phyloP scores from a whole-genome alignment of 2,797 vertebrate genomes.

The Phaenicophaeus curvirostris region DNA sequence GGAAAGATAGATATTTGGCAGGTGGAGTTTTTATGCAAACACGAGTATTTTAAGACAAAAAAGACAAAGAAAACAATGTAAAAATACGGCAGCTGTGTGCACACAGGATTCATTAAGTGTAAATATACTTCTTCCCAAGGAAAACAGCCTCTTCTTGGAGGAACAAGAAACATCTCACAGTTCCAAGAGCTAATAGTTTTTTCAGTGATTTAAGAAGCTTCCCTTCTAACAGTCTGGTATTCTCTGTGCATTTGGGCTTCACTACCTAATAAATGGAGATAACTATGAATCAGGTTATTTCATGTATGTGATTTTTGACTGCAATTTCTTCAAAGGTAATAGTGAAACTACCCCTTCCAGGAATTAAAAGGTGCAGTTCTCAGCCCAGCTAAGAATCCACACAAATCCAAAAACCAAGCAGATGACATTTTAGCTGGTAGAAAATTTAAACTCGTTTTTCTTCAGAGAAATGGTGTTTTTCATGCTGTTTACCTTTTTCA shows the following conservation, averaged over 20 bases:
- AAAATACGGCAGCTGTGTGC: neutral
- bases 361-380: neutral
- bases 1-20: neutral
- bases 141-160: neutral
- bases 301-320: neutral
- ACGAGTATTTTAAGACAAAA: neutral
- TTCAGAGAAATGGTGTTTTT: neutral
- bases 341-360: neutral
- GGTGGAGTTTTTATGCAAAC: neutral
- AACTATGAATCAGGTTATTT: neutral
- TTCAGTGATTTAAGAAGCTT: neutral
- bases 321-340: neutral
- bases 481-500: neutral
- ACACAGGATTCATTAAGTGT: fast-evolving
- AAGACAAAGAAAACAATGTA: neutral
- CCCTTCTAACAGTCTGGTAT: neutral
- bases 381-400: neutral
- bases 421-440: neutral
- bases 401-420: neutral
- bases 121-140: neutral
- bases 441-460: neutral
- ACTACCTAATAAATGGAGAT: neutral
- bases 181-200: neutral
- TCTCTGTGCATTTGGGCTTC: neutral
- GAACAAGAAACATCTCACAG: neutral